Percentiles rank a stretch among this genome's conserved stretches.
phyloP scores from a whole-genome alignment of 2,113 vertebrate genomes.

The Aramus guarauna region DNA sequence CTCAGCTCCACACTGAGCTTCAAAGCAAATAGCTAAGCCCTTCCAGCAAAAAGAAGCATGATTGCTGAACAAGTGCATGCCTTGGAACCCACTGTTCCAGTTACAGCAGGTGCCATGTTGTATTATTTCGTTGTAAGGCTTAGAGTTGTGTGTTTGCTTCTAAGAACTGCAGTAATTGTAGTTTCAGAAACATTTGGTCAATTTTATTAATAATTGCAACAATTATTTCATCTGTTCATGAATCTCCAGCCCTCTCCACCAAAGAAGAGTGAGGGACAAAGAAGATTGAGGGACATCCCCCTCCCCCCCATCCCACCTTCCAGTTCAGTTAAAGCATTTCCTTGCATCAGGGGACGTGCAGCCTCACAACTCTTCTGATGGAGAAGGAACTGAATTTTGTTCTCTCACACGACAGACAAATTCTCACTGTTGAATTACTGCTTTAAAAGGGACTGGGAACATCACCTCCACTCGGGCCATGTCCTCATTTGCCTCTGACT shows the following conservation, averaged over 20 bases:
- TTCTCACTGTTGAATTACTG: background rate
- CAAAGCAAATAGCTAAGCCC: background rate
- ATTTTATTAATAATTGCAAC: background rate
- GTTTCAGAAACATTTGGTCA: background rate
- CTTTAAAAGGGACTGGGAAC: background rate
- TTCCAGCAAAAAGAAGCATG: background rate
- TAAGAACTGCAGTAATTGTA: background rate
- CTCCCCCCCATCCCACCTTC: fast-evolving
- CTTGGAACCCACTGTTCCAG: background rate
- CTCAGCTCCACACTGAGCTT: background rate
- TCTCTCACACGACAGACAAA: background rate
- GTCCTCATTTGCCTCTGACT: background rate
- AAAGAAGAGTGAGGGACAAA: background rate
- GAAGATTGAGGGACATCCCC: background rate
- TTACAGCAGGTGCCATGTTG: background rate
- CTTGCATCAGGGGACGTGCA: background rate
- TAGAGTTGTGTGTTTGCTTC: background rate
- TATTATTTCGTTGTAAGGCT: background rate
- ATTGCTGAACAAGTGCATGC: background rate
- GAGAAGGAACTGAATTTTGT: background rate
- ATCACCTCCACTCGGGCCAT: background rate
- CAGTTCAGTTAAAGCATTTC: background rate
- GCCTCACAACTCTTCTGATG: background rate
- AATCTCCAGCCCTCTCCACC: background rate
- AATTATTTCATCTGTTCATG: background rate